A percentile compares a stretch with the other conserved stretches of the same genome.
Conservation (phyloP, 1,140 invertebrate species). For the Trichoplusia ni region DNA sequence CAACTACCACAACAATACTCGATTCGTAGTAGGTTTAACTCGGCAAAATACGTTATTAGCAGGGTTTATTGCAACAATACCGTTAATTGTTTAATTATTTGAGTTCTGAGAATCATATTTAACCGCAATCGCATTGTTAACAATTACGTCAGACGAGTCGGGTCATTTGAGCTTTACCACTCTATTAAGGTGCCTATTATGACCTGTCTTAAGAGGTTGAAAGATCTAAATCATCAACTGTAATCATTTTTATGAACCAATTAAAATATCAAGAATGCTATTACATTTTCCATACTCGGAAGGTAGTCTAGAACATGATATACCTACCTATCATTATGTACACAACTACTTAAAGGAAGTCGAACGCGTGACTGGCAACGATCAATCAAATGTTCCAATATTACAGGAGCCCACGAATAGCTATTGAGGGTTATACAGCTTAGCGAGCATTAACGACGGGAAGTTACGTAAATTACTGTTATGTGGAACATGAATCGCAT, state of each 20-base stretch:
- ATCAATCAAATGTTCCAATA: constrained; percentile 42
- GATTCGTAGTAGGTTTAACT: too few relatives aligned
- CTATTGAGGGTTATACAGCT: constrained; percentile 5
- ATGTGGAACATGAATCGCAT: constrained; percentile 9
- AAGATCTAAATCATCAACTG: constrained; percentile 56
- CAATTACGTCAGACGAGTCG: constrained; percentile 35
- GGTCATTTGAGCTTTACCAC: constrained; percentile 35
- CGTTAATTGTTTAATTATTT: constrained; percentile 43
- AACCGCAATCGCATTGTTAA: constrained; percentile 39
- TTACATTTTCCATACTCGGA: too few relatives aligned
- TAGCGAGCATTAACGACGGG: constrained; percentile 15
- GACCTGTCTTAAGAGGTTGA: constrained; percentile 40
- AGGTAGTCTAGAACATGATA: too few relatives aligned
- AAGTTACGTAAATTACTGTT: constrained; percentile 15
- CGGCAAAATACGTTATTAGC: constrained; percentile 30
- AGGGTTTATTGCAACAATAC: constrained; percentile 49
- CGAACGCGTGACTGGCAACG: constrained; percentile 43
- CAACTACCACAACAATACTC: too few relatives aligned
- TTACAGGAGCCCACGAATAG: constrained; percentile 1
- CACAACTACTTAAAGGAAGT: constrained; percentile 3
- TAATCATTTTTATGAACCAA: too few relatives aligned
- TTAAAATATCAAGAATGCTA: too few relatives aligned
- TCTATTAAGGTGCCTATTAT: too few relatives aligned
- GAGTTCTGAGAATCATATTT: constrained; percentile 48
- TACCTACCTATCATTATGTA: background rate